Evolutionary conservation across 2,888 invertebrate species (phyloP).

Genomic region (Leptinotarsa peninsularis): DNA sequence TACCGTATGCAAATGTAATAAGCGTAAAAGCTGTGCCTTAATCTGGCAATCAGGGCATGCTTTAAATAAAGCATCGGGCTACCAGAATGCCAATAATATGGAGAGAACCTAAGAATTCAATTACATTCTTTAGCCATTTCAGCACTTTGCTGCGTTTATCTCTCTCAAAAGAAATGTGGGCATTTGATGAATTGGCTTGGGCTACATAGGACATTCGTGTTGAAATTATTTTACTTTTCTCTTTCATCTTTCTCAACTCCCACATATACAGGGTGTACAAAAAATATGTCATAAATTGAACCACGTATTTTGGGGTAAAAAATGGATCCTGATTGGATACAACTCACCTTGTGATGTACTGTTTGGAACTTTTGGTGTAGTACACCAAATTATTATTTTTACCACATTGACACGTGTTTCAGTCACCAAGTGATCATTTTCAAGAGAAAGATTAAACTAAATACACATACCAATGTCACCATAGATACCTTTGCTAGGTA

Average conservation of each 20-base stretch:
- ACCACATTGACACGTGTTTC: too few species aligned
- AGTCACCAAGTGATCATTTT: too few species aligned
- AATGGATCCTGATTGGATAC: too few species aligned
- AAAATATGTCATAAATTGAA: too few species aligned
- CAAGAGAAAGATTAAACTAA: too few species aligned
- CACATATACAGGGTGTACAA: too few species aligned
- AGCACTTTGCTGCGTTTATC: slow-evolving; percentile 5
- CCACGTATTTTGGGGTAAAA: too few species aligned
- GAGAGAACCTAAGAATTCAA: slow-evolving; percentile 40
- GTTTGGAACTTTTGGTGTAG: too few species aligned
- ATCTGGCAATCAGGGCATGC: slow-evolving; percentile 60
- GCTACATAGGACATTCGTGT: not conserved
- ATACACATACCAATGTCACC: too few species aligned
- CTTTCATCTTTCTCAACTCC: not conserved
- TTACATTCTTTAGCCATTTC: slow-evolving; percentile 32
- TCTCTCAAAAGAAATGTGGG: not conserved
- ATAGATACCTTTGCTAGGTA: too few species aligned
- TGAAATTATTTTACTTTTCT: not conserved
- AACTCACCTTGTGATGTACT: too few species aligned
- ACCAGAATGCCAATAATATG: slow-evolving; percentile 39
- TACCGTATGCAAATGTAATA: slow-evolving; percentile 64
- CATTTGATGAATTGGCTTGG: not conserved
- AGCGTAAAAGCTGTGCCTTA: slow-evolving; percentile 62
- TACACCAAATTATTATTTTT: too few species aligned
- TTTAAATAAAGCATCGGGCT: slow-evolving; percentile 54